These are phyloP conservation scores for Benitochromis conjunctus DNA, from an alignment of 2,113 vertebrate species.

Conservation along the genomic window DNA sequence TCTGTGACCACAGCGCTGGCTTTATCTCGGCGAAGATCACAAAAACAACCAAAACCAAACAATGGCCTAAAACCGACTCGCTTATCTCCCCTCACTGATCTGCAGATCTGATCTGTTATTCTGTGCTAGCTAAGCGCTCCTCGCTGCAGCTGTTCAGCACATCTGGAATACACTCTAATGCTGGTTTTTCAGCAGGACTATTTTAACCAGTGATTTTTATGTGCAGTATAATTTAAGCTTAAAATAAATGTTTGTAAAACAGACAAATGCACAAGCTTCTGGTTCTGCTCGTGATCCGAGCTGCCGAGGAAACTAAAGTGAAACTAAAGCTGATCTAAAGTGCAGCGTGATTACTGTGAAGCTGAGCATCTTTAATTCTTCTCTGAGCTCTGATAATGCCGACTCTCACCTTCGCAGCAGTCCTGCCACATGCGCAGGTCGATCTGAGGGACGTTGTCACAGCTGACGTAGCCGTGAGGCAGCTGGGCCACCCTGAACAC, in stretches of 20 bases:
- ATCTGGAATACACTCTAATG: neutral
- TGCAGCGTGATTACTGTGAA: no score
- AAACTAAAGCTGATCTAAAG: no score
- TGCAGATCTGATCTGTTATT: no score
- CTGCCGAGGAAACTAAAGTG: no score
- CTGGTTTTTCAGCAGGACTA: neutral
- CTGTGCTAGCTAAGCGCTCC: neutral
- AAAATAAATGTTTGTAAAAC: neutral
- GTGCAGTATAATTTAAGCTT: neutral
- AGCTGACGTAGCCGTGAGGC: constrained; percentile 88
- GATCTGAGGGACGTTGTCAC: constrained; percentile 84
- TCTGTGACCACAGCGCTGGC: neutral
- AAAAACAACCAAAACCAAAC: neutral
- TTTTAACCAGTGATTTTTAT: neutral
- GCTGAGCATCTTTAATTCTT: no score
- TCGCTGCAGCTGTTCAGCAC: neutral
- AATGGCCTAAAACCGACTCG: neutral
- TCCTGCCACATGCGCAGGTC: constrained; percentile 98
- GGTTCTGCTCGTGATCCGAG: neutral
- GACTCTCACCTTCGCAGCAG: constrained; percentile 89
- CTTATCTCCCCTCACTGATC: accelerated
- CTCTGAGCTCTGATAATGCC: neutral
- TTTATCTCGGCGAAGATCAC: neutral
- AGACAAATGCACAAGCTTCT: neutral
- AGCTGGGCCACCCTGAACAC: constrained; percentile 87